Evolutionary conservation across 2,113 vertebrate genomes (phyloP).

Genomic region (Pionites leucogaster): DNA sequence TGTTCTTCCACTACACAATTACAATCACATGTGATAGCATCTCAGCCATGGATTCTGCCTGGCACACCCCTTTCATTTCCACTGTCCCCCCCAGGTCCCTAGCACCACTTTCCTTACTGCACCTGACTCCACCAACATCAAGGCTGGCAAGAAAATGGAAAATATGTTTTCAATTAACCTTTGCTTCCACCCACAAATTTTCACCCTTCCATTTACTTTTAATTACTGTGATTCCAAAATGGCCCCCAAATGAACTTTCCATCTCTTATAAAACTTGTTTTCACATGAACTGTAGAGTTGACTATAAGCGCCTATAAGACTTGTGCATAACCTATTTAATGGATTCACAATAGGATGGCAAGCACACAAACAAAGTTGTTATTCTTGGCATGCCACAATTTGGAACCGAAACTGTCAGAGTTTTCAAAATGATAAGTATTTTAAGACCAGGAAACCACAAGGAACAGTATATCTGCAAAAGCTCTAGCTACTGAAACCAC

Average conservation of each 20-base stretch:
- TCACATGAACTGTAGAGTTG: neutral
- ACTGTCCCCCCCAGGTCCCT: neutral
- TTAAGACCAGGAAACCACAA: conserved; percentile 80
- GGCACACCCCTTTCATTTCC: conserved; percentile 60
- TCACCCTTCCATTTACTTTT: conserved; percentile 50
- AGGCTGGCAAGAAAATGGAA: conserved; percentile 57
- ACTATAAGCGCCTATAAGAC: conserved; percentile 49
- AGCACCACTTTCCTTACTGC: conserved; percentile 17
- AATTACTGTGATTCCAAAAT: conserved; percentile 55
- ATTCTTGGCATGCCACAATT: conserved; percentile 76
- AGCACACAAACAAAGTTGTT: conserved; percentile 74
- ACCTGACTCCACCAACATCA: conserved; percentile 29
- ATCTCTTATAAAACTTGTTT: conserved; percentile 35
- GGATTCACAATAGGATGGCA: conserved; percentile 60
- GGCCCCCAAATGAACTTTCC: conserved; percentile 64
- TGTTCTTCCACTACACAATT: conserved; percentile 37
- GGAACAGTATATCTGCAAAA: conserved; percentile 73
- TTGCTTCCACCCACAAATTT: conserved; percentile 29
- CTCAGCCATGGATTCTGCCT: neutral
- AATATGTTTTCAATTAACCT: conserved; percentile 49
- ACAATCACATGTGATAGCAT: conserved; percentile 24
- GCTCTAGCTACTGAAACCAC: conserved; percentile 27
- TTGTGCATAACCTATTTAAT: conserved; percentile 62
- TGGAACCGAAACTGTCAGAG: conserved; percentile 66
- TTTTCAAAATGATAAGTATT: conserved; percentile 74